phyloP scores from a whole-genome alignment of 2,113 vertebrate species.

The Pelmatolapia mariae region DNA sequence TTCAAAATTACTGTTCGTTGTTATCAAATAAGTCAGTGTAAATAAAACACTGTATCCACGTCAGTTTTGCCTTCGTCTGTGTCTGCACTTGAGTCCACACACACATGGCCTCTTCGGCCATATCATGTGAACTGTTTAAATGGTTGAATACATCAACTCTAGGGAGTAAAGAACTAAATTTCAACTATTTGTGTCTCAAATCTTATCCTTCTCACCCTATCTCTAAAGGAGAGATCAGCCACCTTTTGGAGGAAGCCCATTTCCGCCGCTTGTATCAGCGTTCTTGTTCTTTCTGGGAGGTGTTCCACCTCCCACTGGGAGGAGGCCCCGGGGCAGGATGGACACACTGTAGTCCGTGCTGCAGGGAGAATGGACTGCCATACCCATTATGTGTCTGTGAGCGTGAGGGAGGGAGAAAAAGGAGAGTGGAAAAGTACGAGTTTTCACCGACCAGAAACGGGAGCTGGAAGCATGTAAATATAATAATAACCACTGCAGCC shows the following conservation, averaged over 20 bases:
- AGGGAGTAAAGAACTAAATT: background rate
- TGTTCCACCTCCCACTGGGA: background rate
- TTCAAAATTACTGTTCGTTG: background rate
- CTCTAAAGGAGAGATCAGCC: too few relatives aligned
- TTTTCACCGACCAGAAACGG: accelerated
- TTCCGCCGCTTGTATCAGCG: background rate
- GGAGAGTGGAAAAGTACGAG: too few relatives aligned
- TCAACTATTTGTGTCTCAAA: background rate
- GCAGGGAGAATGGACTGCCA: background rate
- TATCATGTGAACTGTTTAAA: background rate
- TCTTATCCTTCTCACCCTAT: too few relatives aligned
- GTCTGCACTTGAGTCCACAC: background rate
- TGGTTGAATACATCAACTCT: background rate
- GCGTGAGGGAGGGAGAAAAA: too few relatives aligned
- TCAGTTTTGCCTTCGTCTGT: background rate
- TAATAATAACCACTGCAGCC: background rate
- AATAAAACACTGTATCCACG: background rate
- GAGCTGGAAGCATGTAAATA: background rate
- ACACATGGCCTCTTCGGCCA: background rate
- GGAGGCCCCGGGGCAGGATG: background rate
- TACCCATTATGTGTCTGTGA: background rate
- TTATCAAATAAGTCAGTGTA: background rate
- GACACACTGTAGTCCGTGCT: background rate
- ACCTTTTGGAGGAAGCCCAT: background rate
- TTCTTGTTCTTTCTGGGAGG: background rate